Base-by-base conservation (phyloP, 2,888 invertebrate species). In the Camptogramma bilineatum region DNA sequence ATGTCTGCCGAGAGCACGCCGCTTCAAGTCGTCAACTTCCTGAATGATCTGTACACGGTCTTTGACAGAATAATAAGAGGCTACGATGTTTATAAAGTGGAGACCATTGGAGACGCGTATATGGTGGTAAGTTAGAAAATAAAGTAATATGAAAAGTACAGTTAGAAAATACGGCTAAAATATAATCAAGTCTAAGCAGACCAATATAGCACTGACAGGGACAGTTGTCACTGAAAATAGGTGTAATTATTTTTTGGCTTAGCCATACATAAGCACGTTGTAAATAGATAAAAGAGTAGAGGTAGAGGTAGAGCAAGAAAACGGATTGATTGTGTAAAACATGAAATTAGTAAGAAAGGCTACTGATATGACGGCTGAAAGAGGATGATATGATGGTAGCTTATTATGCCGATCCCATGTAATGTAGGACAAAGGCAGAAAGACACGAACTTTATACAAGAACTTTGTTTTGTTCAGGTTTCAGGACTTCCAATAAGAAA, bases 31-130 rank as follows among this genome's bases (percentile, higher is more conserved):
- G 99, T 99, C 59, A 98, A 98, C 88, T 98, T 99, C 89, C 95
- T 99, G 70, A 99, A 99, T 93, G 99, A 99, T 91, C 95, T 99
- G 84, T 99, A 99, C 92, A 99, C 99, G 53, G 95, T 98, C 72
- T 99, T 99, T 88, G 99, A 99, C 92, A 95, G 97, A 78, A 98
- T 99, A 81, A 99, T 99, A 77, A 96, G 97, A 88, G 97, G 98
- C 78, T 99, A 98, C 86, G 98, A 99, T 85, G 99, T 99, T 51
- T 99, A 99, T 88, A 99, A 99, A 93, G 99, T 99, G 68, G 98
- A 98, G 92, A 98, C 98, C 47, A 98, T 98, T 68, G 98, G 98
- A 28, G 97, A 97, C 76, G 95, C 95, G 58, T 95, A 95, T 71
- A 95, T 95, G 95, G 95, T 95, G 91, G 95, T 95, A 83, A 83